Evolutionary conservation across 2,888 invertebrate genomes (phyloP).

Genomic region (Atrina japonica): DNA sequence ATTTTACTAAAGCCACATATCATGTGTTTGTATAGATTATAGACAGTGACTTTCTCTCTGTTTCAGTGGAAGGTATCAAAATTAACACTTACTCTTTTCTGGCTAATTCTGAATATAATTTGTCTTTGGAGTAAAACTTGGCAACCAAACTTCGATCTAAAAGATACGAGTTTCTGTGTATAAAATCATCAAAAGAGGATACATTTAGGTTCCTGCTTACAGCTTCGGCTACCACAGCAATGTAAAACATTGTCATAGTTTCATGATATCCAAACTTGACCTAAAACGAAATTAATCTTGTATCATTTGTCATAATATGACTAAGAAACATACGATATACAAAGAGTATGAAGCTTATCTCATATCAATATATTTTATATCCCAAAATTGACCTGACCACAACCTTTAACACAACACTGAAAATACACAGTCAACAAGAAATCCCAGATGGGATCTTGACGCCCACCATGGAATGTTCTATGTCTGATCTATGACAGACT

Average conservation of each 20-base stretch:
- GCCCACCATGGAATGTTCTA: too few species aligned
- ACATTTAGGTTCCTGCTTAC: constrained; percentile 51
- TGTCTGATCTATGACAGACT: too few species aligned
- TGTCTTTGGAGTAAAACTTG: constrained; percentile 68
- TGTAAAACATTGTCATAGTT: constrained; percentile 78
- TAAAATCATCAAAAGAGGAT: constrained; percentile 72
- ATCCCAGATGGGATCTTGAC: too few species aligned
- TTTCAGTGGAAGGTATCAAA: not conserved
- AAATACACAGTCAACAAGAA: too few species aligned
- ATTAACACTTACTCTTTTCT: constrained; percentile 60
- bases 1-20: too few species aligned
- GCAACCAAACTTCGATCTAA: constrained; percentile 63
- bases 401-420: too few species aligned
- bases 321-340: not conserved
- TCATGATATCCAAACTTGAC: constrained; percentile 77
- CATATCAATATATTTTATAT: too few species aligned
- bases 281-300: constrained; percentile 53
- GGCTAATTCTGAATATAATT: constrained; percentile 61
- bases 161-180: constrained; percentile 66
- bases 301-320: not conserved
- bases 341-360: too few species aligned
- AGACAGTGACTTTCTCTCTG: not conserved
- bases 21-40: too few species aligned
- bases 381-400: too few species aligned
- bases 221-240: constrained; percentile 72